phyloP scores from a whole-genome alignment of 2,113 vertebrate genomes.

The Tylochromis polylepis region DNA sequence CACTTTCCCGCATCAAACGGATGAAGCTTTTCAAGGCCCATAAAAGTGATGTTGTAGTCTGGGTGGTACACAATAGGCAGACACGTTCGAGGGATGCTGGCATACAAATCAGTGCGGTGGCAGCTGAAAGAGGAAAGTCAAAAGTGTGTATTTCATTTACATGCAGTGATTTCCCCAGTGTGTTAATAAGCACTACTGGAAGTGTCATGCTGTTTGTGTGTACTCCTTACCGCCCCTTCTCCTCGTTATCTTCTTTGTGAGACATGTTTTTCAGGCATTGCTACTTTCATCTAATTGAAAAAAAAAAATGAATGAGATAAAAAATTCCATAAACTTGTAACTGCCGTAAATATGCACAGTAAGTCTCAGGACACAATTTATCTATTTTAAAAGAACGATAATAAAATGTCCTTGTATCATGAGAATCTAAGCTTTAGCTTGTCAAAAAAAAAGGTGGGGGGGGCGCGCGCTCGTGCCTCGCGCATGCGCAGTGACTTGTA shows the following conservation, averaged over 20 bases:
- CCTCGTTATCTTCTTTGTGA: constrained; percentile 55
- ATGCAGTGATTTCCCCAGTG: background rate
- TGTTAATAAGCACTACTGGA: fast-evolving
- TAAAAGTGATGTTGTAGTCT: constrained; percentile 93
- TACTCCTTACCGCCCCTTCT: constrained; percentile 43
- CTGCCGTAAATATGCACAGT: background rate
- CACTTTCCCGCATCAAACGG: constrained; percentile 95
- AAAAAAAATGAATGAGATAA: background rate
- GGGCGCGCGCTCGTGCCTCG: background rate
- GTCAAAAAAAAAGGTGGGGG: too few species aligned
- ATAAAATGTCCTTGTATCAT: background rate
- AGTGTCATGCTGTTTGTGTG: background rate
- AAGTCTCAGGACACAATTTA: background rate
- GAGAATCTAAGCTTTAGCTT: background rate
- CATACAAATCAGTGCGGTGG: constrained; percentile 80
- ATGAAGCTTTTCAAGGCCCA: constrained; percentile 94
- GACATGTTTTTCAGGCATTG: constrained; percentile 66
- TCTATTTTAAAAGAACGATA: background rate
- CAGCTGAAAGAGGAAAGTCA: constrained; percentile 64
- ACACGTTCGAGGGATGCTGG: constrained; percentile 67
- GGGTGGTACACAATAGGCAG: constrained; percentile 92
- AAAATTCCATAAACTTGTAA: background rate
- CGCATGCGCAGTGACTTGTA: constrained; percentile 41
- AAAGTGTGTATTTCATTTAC: background rate
- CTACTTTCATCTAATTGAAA: constrained; percentile 40